Evolutionary conservation across 1,140 invertebrate species (phyloP), one percentile per base, ranked within the genome.

Genomic region (Frieseomelitta varia): DNA sequence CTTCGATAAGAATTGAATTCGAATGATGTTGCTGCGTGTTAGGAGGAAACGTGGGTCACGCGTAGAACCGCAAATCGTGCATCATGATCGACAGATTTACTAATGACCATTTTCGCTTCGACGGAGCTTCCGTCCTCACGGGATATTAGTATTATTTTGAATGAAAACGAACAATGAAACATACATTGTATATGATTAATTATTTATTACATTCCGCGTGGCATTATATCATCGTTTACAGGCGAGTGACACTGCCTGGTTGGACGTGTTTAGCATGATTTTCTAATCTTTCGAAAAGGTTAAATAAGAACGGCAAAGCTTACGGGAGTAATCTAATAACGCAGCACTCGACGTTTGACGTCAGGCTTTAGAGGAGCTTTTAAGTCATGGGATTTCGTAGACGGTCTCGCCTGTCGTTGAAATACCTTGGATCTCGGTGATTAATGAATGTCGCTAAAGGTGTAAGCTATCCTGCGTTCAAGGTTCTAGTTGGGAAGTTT

Each of bases 1-100:
- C 76, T 55, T 24, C 85, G 61, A 34, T 71, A 77, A 78, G 68
- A 73, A 85, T 85, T 85, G 74, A 47, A 73, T 6, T 8, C n/a
- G 34, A 47, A 76, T 61, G 27, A 63, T n/a, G 39, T 47, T 47
- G 39, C 39, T 47, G 47, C 27, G 24, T 14, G 53, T n/a, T 12
- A 65, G 30, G 6, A 74, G 72, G 51, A 56, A 74, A 17, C 12
- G 51, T 15, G 12, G 27, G 24, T 74, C 56, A 56, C 12, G 39
- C 39, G 39, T 47, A 47, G 39, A 10, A 47, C 2, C 6, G 39
- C 0, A 47, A 47, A 8, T 8, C 39, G 39, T 47, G 6, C 39
- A 47, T 47, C 39, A 8, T 47, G 39, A 47, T 47, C 8, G 39
- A 47, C 39, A 47, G 39, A 47, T 47, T 47, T 6, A 0, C 39